Base-by-base conservation (phyloP, 2,888 invertebrate species). In the Ophioninae sp. region DNA sequence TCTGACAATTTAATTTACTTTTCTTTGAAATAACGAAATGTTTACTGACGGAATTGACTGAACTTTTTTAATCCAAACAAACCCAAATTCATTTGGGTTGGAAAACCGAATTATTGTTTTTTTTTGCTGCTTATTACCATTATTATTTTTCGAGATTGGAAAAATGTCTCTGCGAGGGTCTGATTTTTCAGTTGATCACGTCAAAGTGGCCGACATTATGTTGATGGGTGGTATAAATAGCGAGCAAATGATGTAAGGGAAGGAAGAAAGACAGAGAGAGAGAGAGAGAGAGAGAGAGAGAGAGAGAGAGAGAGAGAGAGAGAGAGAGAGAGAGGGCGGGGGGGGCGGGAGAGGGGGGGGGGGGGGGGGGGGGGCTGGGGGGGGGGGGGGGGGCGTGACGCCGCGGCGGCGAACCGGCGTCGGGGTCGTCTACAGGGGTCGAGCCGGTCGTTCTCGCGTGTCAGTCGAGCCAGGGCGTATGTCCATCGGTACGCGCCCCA, bases 361-460 rank as follows among this genome's bases (percentile, higher is more conserved):
- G 23, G 63, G 30, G 79, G 39, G 73, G 58, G 58, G 75, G 73
- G 63, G 72, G 20, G 64, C 71, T n/a, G n/a, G n/a, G 77, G 22
- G 73, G 44, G 73, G 63, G 72, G 67, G 78, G 84, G 72, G 68
- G 84, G 81, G 84, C 84, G 84, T 81, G 84, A 84, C 84, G 81
- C 81, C 75, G 58, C 68, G 79, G 79, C 76, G 81, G 84, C 84
- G 76, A 84, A 81, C 84, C 79, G 84, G 79, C 81, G 84, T 79
- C 84, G 81, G 67, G 84, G 84, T 84, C 84, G 84, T 84, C 84
- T 65, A 73, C 68, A 79, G 84, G 84, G 81, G 79, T 81, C 78
- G 81, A 75, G 75, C 81, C 78, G 81, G 79, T 83, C 83, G 83
- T 83, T 80, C 79, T 68, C 80, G 41, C 74, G 81, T 73, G 83